Conservation (phyloP, 2,888 invertebrate genomes). For the Noctua pronuba region DNA sequence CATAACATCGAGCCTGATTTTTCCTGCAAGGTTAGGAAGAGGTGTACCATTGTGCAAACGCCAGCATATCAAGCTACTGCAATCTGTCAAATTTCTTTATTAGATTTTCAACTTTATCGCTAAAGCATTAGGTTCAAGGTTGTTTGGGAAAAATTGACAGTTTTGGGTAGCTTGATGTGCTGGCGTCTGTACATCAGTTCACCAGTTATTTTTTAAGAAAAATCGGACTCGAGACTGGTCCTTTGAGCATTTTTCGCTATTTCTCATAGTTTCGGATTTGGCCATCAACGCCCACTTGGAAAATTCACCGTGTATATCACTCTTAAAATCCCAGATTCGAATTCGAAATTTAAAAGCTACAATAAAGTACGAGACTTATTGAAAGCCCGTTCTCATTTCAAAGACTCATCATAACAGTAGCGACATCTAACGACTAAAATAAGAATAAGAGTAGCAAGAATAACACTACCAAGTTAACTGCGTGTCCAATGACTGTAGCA, state of each 20-base stretch:
- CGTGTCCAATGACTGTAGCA: neutral
- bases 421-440: slow-evolving; percentile 34
- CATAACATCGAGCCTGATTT: neutral
- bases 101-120: no score
- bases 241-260: no score
- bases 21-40: neutral
- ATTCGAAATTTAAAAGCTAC: neutral
- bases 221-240: no score
- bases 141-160: no score
- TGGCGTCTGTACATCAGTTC: neutral
- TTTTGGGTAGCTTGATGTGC: no score
- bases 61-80: no score
- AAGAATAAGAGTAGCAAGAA: no score
- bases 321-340: neutral
- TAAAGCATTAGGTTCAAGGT: no score
- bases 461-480: neutral
- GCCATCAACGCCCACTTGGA: no score
- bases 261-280: no score
- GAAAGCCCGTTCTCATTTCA: neutral
- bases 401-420: slow-evolving; percentile 3
- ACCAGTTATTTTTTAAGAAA: neutral
- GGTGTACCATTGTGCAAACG: neutral
- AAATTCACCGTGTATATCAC: no score
- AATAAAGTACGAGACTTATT: neutral
- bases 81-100: no score